A percentile compares a stretch with the other conserved stretches of the same genome.
Conservation (phyloP, 2,113 vertebrate species). For the Pungitius pungitius region DNA sequence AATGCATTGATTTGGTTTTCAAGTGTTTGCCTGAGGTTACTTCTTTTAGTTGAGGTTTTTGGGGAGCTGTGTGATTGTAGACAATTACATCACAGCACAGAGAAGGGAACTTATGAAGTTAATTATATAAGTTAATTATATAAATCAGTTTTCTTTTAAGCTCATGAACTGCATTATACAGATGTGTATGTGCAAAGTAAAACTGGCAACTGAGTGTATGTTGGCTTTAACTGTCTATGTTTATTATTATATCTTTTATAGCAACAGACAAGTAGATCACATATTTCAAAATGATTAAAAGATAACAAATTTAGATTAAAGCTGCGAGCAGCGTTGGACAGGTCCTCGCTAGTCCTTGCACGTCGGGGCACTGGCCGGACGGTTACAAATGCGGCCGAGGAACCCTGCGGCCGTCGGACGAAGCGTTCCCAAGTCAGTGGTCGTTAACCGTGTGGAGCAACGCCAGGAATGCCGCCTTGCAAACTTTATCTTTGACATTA, state of each 20-base stretch:
- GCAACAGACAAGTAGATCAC: too few species aligned
- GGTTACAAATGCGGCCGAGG: too few species aligned
- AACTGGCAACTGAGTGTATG: neutral
- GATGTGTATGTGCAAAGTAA: neutral
- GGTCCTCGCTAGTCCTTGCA: too few species aligned
- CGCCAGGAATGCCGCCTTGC: too few species aligned
- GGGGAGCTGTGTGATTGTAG: neutral
- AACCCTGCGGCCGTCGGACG: too few species aligned
- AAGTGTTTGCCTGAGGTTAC: neutral
- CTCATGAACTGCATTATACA: neutral
- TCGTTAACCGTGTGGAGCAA: too few species aligned
- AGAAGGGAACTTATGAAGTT: neutral
- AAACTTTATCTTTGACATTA: too few species aligned
- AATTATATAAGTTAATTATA: neutral
- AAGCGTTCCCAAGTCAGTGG: too few species aligned
- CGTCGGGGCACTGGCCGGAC: too few species aligned
- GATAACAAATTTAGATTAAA: neutral
- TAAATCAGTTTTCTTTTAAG: neutral
- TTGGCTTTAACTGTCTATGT: neutral
- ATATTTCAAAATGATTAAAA: neutral
- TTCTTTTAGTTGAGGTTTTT: neutral
- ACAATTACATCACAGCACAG: neutral
- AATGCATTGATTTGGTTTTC: conserved; percentile 1
- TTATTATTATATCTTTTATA: too few species aligned
- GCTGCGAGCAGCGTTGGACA: too few species aligned